Base-by-base conservation (phyloP, 1,140 invertebrate genomes). In the Vanessa tameamea region DNA sequence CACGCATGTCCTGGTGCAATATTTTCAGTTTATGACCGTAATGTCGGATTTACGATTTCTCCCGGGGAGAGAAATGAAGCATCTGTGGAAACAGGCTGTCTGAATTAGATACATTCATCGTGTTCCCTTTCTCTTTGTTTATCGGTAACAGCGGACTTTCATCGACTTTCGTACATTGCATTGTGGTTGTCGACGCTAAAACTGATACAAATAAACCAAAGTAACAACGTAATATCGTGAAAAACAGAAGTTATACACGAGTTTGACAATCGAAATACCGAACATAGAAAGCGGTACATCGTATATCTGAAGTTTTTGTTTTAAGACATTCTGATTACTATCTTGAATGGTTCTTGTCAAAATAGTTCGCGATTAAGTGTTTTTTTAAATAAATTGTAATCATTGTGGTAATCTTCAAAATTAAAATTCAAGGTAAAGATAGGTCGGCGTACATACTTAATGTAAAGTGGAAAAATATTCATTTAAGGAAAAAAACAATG, bases 371-470 rank as follows among this genome's bases (percentile, higher is more conserved):
- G 31, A 23, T 61, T 37, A 11, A 16, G 16, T 37, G 31, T 14
- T 15, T 37, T 61, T 59, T 61, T 61, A 3, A 26, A 61, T 15
- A 61, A 61, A 15, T 4, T 15, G 14, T 13, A 31, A 61, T 37
- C 57, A 15, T 37, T 26, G 23, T 69, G 55, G 63, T 76, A 79
- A 80, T 80, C 75, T 79, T 78, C 68, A 72, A 78, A 20, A 82
- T 84, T 85, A 82, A 82, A 80, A 87, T 85, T 87, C 83, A 85
- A 87, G 81, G 83, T 77, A 70, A 83, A 64, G 63, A 69, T 66
- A 75, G 75, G 64, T 71, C 73, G 69, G 72, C 50, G 67, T 37
- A 65, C 20, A 31, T 65, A 43, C 23, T 53, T 63, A 65, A 65
- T 26, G 37, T 59, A 57, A 64, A 26, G 55, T 72, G 48, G 61